Percentiles rank a stretch among this genome's conserved stretches.
phyloP scores from a whole-genome alignment of 2,888 invertebrate species.

The Diarsia dahlii region DNA sequence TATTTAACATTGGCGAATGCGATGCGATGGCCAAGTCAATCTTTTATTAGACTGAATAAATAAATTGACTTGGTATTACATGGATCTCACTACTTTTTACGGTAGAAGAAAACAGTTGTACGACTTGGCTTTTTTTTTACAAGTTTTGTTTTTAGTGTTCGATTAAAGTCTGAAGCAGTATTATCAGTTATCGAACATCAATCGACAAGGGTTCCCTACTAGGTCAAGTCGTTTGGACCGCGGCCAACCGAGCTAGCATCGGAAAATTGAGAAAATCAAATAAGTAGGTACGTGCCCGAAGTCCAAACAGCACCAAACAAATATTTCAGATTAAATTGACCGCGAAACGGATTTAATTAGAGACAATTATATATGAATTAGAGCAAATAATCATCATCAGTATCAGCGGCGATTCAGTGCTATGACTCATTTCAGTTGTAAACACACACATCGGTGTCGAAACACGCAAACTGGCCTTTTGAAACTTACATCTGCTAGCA shows the following conservation, averaged over 20 bases:
- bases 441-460: conserved; percentile 55
- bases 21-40: no score
- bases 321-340: conserved; percentile 42
- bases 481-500: conserved; percentile 43
- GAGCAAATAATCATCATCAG: conserved; percentile 51
- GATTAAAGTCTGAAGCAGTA: conserved; percentile 25
- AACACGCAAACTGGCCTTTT: conserved; percentile 36
- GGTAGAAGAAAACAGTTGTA: no score
- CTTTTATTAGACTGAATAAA: no score
- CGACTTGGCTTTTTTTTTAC: no score
- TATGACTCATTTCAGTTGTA: conserved; percentile 62
- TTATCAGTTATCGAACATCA: conserved; percentile 50
- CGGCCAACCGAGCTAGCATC: conserved; percentile 47
- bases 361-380: conserved; percentile 53
- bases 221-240: conserved; percentile 63
- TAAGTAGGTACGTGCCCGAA: neutral
- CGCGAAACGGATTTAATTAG: conserved; percentile 39
- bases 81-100: no score
- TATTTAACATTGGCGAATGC: no score
- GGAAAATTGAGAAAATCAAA: conserved; percentile 40
- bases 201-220: conserved; percentile 50
- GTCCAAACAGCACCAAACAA: conserved; percentile 21
- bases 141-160: no score
- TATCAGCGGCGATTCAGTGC: conserved; percentile 48
- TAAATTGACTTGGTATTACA: no score